Percentiles rank a stretch among this genome's conserved stretches.
Evolutionary conservation across 2,113 vertebrate genomes (phyloP).

Genomic region (Cettia cetti): DNA sequence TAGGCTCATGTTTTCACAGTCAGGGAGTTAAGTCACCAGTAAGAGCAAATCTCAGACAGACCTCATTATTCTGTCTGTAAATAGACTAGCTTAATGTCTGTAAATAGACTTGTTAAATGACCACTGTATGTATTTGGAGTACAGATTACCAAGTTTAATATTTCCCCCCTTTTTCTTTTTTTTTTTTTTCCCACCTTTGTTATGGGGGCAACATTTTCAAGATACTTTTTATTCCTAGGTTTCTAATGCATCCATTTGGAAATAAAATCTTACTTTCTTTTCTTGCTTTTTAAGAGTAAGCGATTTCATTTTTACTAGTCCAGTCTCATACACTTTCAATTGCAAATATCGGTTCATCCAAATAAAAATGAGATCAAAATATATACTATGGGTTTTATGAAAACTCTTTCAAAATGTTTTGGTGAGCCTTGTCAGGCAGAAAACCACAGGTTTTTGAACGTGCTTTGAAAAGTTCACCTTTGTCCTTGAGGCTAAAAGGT

Average conservation of each 20-base stretch:
- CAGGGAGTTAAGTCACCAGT: background rate
- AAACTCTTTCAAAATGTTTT: background rate
- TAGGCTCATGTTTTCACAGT: background rate
- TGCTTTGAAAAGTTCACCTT: background rate
- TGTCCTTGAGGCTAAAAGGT: background rate
- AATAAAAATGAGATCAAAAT: background rate
- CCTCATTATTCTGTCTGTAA: background rate
- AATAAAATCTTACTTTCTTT: background rate
- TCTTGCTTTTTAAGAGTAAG: background rate
- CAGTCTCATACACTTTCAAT: background rate
- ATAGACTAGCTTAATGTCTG: background rate
- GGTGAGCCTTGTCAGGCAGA: background rate
- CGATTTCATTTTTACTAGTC: background rate
- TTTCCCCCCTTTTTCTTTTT: fast-evolving
- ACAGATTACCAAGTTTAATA: background rate
- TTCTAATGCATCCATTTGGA: background rate
- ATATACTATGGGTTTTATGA: background rate
- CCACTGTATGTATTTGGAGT: background rate
- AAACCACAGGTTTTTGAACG: background rate
- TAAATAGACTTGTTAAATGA: background rate
- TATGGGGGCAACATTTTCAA: background rate
- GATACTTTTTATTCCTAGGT: background rate
- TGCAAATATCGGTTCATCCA: background rate
- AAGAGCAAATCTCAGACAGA: background rate
- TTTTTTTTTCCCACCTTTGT: background rate